phyloP scores from a whole-genome alignment of 2,113 vertebrate species.

The Aix galericulata region DNA sequence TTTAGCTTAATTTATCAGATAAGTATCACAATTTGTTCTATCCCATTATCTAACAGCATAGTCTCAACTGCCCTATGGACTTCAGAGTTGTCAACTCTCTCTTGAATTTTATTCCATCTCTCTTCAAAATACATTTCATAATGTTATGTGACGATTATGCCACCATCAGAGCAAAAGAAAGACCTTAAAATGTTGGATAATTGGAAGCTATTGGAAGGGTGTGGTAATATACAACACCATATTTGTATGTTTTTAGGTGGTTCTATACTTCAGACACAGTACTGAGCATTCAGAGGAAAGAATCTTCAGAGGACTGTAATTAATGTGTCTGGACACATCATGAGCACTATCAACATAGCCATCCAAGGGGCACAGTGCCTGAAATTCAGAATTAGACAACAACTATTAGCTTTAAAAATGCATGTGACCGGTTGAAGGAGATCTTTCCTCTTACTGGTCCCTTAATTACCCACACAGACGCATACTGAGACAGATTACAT shows the following conservation, averaged over 20 bases:
- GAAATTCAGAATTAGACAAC: background rate
- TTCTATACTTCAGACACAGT: background rate
- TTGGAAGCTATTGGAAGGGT: background rate
- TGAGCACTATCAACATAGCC: background rate
- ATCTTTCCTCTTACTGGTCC: background rate
- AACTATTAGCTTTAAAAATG: background rate
- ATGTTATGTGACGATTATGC: background rate
- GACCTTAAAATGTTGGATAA: background rate
- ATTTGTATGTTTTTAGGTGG: background rate
- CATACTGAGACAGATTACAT: background rate
- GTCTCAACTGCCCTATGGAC: background rate
- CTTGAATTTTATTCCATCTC: background rate
- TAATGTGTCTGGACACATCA: background rate
- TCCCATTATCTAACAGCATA: background rate
- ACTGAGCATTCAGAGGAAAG: background rate
- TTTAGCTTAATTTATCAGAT: background rate
- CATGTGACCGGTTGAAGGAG: background rate
- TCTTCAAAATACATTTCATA: constrained; percentile 2
- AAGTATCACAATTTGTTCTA: background rate
- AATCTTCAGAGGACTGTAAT: background rate
- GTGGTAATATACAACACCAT: background rate
- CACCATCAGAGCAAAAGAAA: background rate
- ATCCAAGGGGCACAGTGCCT: background rate
- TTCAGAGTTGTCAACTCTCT: background rate
- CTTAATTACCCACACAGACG: background rate